Percentiles rank a stretch among this genome's conserved stretches.
Evolutionary conservation across 2,888 invertebrate genomes (phyloP).

Genomic region (Orthosia gracilis): DNA sequence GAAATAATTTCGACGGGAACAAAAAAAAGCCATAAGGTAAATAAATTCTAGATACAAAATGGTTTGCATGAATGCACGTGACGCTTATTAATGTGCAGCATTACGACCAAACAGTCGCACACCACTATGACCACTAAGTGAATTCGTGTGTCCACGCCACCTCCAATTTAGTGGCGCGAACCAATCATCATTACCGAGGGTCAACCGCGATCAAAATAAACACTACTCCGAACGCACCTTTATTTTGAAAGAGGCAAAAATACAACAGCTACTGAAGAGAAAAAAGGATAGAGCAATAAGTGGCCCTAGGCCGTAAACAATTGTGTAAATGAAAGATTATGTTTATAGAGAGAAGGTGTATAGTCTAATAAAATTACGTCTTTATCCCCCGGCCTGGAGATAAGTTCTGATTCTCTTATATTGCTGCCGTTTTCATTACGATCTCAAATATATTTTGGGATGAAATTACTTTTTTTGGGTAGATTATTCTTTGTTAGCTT

Average conservation of each 20-base stretch:
- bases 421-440: conserved; percentile 64
- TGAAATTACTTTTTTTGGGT: conserved; percentile 42
- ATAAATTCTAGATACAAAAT: conserved; percentile 10
- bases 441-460: conserved; percentile 57
- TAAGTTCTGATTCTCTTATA: conserved; percentile 81
- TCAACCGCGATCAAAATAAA: conserved; percentile 74
- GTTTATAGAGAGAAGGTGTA: conserved; percentile 90
- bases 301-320: conserved; percentile 83
- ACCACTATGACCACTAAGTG: conserved; percentile 85
- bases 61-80: conserved; percentile 50
- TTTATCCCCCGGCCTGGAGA: conserved; percentile 79
- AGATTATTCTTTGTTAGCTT: conserved; percentile 17
- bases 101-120: conserved; percentile 63
- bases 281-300: conserved; percentile 69
- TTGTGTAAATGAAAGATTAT: conserved; percentile 90
- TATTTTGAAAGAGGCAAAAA: conserved; percentile 70
- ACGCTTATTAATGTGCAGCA: conserved; percentile 70
- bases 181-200: conserved; percentile 88
- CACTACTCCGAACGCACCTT: conserved; percentile 77
- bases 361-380: conserved; percentile 84
- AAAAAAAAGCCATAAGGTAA: not conserved
- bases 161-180: conserved; percentile 83
- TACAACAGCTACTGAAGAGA: conserved; percentile 40
- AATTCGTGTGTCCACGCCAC: conserved; percentile 89
- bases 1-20: not conserved